phyloP scores from a whole-genome alignment of 2,113 vertebrate genomes.

The Catharus fuscescens region DNA sequence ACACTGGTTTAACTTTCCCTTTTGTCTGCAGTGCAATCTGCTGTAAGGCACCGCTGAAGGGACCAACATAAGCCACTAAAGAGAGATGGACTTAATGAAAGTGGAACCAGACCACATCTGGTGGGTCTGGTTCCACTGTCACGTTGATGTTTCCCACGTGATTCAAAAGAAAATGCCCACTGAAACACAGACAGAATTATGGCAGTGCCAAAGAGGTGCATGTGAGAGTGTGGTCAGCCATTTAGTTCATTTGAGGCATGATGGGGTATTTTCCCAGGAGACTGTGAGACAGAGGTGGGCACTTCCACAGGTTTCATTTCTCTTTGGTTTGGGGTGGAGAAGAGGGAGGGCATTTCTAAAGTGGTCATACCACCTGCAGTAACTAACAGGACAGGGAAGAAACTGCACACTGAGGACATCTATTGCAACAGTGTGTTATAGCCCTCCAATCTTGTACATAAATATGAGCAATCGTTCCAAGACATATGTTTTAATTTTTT shows the following conservation, averaged over 20 bases:
- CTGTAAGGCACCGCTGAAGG: slow-evolving; percentile 3
- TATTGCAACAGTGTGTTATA: slow-evolving; percentile 40
- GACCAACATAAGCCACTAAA: background rate
- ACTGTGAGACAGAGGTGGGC: background rate
- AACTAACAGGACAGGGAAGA: background rate
- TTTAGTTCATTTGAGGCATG: background rate
- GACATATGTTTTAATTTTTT: background rate
- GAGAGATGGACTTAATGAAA: background rate
- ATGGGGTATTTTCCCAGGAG: background rate
- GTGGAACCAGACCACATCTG: background rate
- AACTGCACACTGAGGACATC: slow-evolving; percentile 42
- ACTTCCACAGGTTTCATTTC: background rate
- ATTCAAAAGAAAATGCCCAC: background rate
- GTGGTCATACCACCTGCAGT: background rate
- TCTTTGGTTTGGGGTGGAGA: background rate
- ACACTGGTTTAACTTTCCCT: slow-evolving; percentile 42
- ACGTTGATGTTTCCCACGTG: background rate
- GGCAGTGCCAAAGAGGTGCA: background rate
- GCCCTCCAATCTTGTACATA: slow-evolving; percentile 2
- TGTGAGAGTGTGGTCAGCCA: background rate
- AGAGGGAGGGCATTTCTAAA: background rate
- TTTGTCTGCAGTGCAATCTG: slow-evolving; percentile 56
- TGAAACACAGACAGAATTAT: background rate
- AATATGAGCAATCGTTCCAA: background rate
- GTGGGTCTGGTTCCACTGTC: background rate